Evolutionary conservation across 2,888 invertebrate genomes (phyloP).

Genomic region (Polyommatus icarus): DNA sequence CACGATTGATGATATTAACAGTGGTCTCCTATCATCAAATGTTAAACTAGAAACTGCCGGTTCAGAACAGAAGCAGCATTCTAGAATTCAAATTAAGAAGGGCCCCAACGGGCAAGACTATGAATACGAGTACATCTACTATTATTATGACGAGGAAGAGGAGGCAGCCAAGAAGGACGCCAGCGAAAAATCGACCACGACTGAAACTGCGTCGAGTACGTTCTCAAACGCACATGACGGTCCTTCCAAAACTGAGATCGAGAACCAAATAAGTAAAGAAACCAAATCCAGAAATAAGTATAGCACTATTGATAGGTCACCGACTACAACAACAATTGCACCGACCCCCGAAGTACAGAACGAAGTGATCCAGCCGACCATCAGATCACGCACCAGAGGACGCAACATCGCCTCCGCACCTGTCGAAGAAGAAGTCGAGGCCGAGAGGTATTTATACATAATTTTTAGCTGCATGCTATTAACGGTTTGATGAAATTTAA

Average conservation of each 20-base stretch:
- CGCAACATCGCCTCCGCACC: constrained; percentile 70
- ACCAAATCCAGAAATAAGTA: constrained; percentile 78
- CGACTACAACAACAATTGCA: constrained; percentile 56
- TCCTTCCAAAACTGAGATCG: constrained; percentile 74
- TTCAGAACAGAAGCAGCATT: constrained; percentile 85
- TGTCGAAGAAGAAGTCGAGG: constrained; percentile 76
- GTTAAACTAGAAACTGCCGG: constrained; percentile 82
- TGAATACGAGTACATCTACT: constrained; percentile 95
- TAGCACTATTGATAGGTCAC: constrained; percentile 76
- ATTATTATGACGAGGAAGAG: constrained; percentile 93
- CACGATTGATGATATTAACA: constrained; percentile 74
- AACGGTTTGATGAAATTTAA: neutral
- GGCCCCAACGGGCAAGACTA: constrained; percentile 94
- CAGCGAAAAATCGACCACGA: constrained; percentile 50
- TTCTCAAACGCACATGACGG: constrained; percentile 82
- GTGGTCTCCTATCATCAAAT: constrained; percentile 71
- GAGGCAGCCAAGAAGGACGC: constrained; percentile 67
- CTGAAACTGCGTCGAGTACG: constrained; percentile 46
- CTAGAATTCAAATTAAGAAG: constrained; percentile 90
- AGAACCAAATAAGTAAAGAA: constrained; percentile 67
- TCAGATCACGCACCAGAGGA: constrained; percentile 72
- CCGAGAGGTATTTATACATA: constrained; percentile 65
- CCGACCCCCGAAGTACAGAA: constrained; percentile 82
- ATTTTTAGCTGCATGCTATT: constrained; percentile 15
- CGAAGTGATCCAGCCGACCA: constrained; percentile 80